Evolutionary conservation across 1,140 invertebrate species (phyloP).

Genomic region (Amyelois transitella): DNA sequence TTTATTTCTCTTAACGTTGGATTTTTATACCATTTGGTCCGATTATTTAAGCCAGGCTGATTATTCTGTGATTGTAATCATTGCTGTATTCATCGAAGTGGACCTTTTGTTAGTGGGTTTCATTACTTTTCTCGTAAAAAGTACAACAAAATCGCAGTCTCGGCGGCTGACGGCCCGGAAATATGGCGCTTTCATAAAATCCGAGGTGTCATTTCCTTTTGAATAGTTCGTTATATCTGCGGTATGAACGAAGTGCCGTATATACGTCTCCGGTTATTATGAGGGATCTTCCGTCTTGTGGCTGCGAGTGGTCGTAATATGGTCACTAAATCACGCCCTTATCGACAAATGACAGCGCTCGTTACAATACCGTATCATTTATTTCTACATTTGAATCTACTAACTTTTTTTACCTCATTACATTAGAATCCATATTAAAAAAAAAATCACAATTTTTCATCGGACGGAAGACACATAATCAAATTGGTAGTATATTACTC

Average conservation of each 20-base stretch:
- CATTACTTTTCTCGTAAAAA: constrained; percentile 7
- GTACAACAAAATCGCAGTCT: constrained; percentile 8
- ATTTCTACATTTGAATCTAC: too few relatives aligned
- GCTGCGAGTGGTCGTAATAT: not conserved
- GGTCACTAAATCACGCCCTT: constrained; percentile 38
- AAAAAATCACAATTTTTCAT: too few relatives aligned
- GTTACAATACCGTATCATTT: constrained; percentile 53
- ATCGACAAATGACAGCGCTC: constrained; percentile 57
- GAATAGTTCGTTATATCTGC: constrained; percentile 55
- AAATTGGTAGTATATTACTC: too few relatives aligned
- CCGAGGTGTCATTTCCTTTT: constrained; percentile 45
- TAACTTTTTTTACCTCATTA: too few relatives aligned
- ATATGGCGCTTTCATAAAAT: constrained; percentile 43
- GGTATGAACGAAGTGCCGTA: constrained; percentile 19
- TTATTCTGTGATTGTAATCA: constrained; percentile 9
- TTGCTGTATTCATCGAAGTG: constrained; percentile 2
- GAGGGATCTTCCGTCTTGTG: not conserved
- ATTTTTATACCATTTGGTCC: constrained; percentile 19
- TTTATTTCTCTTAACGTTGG: constrained; percentile 25
- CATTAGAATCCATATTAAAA: too few relatives aligned
- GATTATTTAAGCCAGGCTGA: constrained; percentile 13
- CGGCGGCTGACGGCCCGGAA: constrained; percentile 8
- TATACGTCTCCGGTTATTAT: constrained; percentile 41
- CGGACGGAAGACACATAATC: too few relatives aligned
- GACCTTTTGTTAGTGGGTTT: not conserved